Evolutionary conservation across 2,888 invertebrate genomes (phyloP).

Genomic region (Pinctada fucata): DNA sequence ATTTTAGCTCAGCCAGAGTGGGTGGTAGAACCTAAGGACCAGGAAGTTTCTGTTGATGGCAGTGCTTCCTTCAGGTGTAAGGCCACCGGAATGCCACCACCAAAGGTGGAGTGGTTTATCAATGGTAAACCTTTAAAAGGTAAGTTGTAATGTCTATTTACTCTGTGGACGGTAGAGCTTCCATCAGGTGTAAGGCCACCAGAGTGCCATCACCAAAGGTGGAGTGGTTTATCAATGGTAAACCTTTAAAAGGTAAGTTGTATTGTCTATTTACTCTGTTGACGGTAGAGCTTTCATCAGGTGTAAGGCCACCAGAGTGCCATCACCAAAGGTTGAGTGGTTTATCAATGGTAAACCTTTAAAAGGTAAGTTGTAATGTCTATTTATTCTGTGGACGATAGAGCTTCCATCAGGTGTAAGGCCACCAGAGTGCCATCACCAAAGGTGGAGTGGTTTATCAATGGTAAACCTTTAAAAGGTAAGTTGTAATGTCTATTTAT

Average conservation of each 20-base stretch:
- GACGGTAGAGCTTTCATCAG: conserved; percentile 91
- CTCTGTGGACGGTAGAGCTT: conserved; percentile 94
- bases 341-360: conserved; percentile 94
- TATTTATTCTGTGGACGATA: conserved; percentile 97
- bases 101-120: conserved; percentile 94
- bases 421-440: conserved; percentile 95
- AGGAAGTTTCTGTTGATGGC: conserved; percentile 93
- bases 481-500: conserved; percentile 45
- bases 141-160: conserved; percentile 59
- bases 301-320: conserved; percentile 93
- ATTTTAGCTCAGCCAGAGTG: conserved; percentile 86
- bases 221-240: conserved; percentile 97
- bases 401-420: conserved; percentile 89
- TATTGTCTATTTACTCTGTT: conserved; percentile 88
- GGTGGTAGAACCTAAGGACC: conserved; percentile 90
- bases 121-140: conserved; percentile 88
- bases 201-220: conserved; percentile 93
- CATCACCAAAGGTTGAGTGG: conserved; percentile 93
- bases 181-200: conserved; percentile 90
- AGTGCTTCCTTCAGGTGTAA: conserved; percentile 90
- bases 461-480: conserved; percentile 86
- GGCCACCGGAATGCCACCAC: conserved; percentile 93
- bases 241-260: conserved; percentile 80
- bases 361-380: conserved; percentile 68
- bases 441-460: conserved; percentile 94